Conservation (phyloP, 2,113 vertebrate species). For the Danionella cerebrum region DNA sequence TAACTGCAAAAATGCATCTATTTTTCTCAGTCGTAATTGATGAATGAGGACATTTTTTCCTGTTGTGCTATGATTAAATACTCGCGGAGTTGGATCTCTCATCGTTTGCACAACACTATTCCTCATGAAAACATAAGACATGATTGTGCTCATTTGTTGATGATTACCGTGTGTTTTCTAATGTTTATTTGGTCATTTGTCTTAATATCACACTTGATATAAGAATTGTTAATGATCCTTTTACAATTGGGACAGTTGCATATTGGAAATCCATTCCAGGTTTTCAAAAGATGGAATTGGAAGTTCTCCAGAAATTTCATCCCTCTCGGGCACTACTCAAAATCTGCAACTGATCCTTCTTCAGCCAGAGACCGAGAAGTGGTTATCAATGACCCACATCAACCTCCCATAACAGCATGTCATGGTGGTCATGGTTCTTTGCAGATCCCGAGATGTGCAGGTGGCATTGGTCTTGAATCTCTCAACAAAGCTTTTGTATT, state of each 20-base stretch:
- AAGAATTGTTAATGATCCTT: neutral
- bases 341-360: neutral
- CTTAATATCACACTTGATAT: neutral
- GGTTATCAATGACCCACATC: neutral
- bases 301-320: too few species aligned
- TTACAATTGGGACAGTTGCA: too few species aligned
- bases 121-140: neutral
- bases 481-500: neutral
- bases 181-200: constrained; percentile 1
- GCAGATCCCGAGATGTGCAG: neutral
- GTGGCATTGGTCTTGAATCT: neutral
- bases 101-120: neutral
- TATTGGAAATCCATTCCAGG: too few species aligned
- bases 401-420: neutral
- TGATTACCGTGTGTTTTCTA: neutral
- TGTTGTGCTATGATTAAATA: constrained; percentile 11
- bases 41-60: constrained; percentile 15
- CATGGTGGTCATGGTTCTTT: neutral
- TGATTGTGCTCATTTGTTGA: neutral
- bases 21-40: neutral
- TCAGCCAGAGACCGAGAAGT: neutral
- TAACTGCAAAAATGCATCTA: constrained; percentile 2
- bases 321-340: neutral
- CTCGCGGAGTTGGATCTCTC: constrained; percentile 1
- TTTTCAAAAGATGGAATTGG: too few species aligned